Base-by-base conservation (phyloP, 2,797 vertebrate genomes). In the Atherinosoma microstoma region DNA sequence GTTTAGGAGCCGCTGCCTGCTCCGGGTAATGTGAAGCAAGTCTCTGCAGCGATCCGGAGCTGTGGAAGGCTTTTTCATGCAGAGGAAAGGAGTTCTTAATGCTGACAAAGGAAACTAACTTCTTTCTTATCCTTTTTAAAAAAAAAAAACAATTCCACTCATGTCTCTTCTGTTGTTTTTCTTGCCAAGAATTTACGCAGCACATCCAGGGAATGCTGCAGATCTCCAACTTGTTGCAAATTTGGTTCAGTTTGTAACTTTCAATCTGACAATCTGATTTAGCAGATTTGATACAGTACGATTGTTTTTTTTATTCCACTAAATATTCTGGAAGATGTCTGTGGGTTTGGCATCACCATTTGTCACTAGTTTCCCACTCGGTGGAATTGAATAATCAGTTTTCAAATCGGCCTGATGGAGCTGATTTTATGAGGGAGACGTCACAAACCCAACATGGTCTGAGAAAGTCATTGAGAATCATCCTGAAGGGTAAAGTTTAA, bases 151-250 rank as follows among this genome's bases (percentile, higher is more conserved):
- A 6, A 13, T 63, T 45, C 45, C 32, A 38, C 38, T 76, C 4
- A 0, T 38, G 56, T 47, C n/a, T 60, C 34, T 73, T 78, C 80
- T 22, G 4, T 75, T 57, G 18, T 73, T 76, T 85, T 73, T 70
- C 76, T 74, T 42, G 76, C 49, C 69, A 8, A 36, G 36, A 16
- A 16, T 38, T 51, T 38, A 51, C 34, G 73, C 79, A 62, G 67
- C 75, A 58, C 73, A 61, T 40, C 4, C 40, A 76, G 63, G 72
- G 54, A 77, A 51, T 60, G 75, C 70, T 45, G 40, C 68, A 74
- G 67, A 62, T 27, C 64, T 35, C 35, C 9, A 29, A 22, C 24
- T 18, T 18, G 36, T 34, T 47, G 20, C 12, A 18, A 12, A 15
- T 71, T 38, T 49, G n/a, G 6, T 24, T 42, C 12, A 32, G 53